A percentile compares a stretch with the other conserved stretches of the same genome.
These are phyloP conservation scores for Stomatorhinus walkeri DNA, from an alignment of 2,797 vertebrate genomes.

Conservation along the genomic window DNA sequence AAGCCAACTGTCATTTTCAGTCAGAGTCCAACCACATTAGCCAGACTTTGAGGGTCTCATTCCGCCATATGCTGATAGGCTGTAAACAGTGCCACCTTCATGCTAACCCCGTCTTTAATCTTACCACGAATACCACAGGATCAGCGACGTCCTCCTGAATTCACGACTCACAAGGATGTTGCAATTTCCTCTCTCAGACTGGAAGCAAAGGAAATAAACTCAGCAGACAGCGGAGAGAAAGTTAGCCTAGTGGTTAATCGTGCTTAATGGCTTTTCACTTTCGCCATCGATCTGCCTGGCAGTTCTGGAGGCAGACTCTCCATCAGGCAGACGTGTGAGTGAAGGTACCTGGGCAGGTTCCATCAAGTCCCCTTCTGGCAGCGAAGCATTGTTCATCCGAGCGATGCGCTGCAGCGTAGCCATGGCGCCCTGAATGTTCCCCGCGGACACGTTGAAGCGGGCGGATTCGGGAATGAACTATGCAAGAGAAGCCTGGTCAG, in stretches of 20 bases:
- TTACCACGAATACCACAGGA: slow-evolving; percentile 93
- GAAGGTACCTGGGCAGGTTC: slow-evolving; percentile 61
- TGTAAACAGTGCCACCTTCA: not conserved
- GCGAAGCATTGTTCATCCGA: slow-evolving; percentile 56
- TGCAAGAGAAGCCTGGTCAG: not conserved
- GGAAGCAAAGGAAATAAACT: slow-evolving; percentile 28
- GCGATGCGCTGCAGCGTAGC: slow-evolving; percentile 71
- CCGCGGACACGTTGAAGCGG: slow-evolving; percentile 74
- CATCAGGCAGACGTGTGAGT: not conserved
- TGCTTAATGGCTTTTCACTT: not conserved
- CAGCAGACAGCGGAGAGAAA: not conserved
- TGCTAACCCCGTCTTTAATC: not conserved
- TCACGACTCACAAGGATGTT: slow-evolving; percentile 63
- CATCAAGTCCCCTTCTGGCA: slow-evolving; percentile 70
- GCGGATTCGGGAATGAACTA: slow-evolving; percentile 89
- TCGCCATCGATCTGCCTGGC: not conserved
- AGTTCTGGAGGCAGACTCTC: not conserved
- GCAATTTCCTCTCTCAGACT: slow-evolving; percentile 75
- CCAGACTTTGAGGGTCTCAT: not conserved
- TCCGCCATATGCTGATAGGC: not conserved
- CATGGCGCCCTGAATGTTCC: slow-evolving; percentile 63
- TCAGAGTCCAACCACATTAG: not conserved
- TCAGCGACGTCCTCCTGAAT: slow-evolving; percentile 73
- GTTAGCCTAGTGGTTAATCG: not conserved
- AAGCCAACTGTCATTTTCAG: not conserved